phyloP scores from a whole-genome alignment of 37 sponge, comb jelly and placozoan genomes.

The Oopsacas minuta region DNA sequence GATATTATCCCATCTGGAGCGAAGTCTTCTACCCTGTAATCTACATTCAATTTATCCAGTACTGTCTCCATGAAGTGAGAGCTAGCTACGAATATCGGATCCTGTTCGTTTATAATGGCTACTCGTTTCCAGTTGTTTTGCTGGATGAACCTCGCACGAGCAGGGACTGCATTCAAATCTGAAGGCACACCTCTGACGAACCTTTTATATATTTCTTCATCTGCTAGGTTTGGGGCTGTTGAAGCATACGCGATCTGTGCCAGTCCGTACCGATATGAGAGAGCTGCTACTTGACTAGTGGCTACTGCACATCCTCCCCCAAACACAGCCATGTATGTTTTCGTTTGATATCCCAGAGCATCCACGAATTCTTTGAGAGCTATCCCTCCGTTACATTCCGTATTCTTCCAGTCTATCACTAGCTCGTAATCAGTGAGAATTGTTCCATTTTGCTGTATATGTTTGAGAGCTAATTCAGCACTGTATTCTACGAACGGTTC shows the following conservation, averaged over 20 bases:
- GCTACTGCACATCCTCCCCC: neutral
- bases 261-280: neutral
- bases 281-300: neutral
- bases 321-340: neutral
- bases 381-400: neutral
- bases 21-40: slow-evolving; percentile 6
- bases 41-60: neutral
- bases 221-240: neutral
- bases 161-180: neutral
- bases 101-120: neutral
- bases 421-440: neutral
- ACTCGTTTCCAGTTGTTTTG: neutral
- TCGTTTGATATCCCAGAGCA: neutral
- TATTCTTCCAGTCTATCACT: neutral
- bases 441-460: neutral
- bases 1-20: neutral
- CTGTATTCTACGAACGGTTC: neutral
- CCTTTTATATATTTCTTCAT: neutral
- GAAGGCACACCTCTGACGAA: neutral
- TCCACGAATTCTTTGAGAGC: neutral
- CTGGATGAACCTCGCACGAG: neutral
- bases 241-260: slow-evolving; percentile 10
- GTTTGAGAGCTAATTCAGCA: neutral
- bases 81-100: neutral
- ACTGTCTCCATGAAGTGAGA: neutral